A percentile compares a stretch with the other conserved stretches of the same genome.
phyloP scores from a whole-genome alignment of 1,140 invertebrate genomes.

The Solen grandis region DNA sequence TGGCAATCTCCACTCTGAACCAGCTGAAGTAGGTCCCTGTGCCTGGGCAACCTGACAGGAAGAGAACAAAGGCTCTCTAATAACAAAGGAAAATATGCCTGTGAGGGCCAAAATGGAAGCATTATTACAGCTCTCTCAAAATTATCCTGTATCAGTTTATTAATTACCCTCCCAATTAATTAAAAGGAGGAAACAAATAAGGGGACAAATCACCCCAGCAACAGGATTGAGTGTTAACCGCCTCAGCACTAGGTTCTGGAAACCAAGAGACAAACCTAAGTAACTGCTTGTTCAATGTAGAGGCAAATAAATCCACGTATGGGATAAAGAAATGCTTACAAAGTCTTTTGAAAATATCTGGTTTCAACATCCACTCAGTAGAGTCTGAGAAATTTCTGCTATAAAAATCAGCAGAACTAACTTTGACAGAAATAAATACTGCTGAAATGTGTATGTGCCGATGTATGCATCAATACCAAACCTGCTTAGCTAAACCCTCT shows the following conservation, averaged over 20 bases:
- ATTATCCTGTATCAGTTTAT: slow-evolving; percentile 24
- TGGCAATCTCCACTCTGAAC: neutral
- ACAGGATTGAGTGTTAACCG: slow-evolving; percentile 11
- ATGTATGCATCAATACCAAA: slow-evolving; percentile 39
- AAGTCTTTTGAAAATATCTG: slow-evolving; percentile 9
- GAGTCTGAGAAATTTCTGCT: slow-evolving; percentile 15
- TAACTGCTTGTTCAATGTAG: neutral
- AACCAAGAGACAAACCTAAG: no score
- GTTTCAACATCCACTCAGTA: slow-evolving; percentile 26
- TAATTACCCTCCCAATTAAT: neutral
- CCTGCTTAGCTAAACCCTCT: slow-evolving; percentile 1
- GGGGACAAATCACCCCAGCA: slow-evolving; percentile 6
- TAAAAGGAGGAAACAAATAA: slow-evolving; percentile 38
- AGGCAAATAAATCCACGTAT: slow-evolving; percentile 29
- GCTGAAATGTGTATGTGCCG: no score
- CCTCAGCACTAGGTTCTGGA: no score
- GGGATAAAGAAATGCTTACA: slow-evolving; percentile 33
- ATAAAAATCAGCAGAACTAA: slow-evolving; percentile 34
- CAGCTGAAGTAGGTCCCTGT: neutral
- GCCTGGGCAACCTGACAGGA: slow-evolving; percentile 8
- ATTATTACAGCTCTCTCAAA: slow-evolving; percentile 2
- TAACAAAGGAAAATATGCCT: slow-evolving; percentile 21
- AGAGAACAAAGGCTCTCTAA: slow-evolving; percentile 15
- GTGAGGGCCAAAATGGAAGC: slow-evolving; percentile 12
- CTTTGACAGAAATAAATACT: no score